Evolutionary conservation across 2,113 vertebrate species (phyloP).

Genomic region (Romanogobio albipinnatus): DNA sequence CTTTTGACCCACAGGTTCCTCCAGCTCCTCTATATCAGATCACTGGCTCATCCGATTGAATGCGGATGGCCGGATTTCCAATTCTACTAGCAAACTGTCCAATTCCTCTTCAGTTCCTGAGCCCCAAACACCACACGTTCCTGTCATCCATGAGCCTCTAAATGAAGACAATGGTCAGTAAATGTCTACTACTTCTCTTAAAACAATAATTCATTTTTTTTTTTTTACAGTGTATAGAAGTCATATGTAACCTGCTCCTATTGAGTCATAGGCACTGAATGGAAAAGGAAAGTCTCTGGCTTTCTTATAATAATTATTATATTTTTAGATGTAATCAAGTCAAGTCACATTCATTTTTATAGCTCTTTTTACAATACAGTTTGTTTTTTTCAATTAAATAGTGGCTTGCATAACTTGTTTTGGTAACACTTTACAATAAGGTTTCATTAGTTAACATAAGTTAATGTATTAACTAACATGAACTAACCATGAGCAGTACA

Average conservation of each 20-base stretch:
- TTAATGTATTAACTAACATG: no score
- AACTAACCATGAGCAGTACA: no score
- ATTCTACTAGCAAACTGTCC: conserved; percentile 68
- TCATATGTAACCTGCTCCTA: background rate
- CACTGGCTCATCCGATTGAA: conserved; percentile 87
- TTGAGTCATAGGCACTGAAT: background rate
- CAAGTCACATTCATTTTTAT: no score
- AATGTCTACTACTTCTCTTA: background rate
- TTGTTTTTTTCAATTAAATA: no score
- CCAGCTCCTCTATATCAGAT: conserved; percentile 79
- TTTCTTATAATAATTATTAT: background rate
- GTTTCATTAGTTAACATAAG: no score
- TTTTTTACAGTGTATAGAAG: background rate
- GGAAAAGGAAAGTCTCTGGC: background rate
- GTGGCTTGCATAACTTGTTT: no score
- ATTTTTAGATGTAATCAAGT: background rate
- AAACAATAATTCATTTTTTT: background rate
- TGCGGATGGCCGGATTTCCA: conserved; percentile 62
- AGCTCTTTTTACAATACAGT: no score
- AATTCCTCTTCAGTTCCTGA: conserved; percentile 55
- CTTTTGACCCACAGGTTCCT: conserved; percentile 76
- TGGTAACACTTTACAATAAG: no score
- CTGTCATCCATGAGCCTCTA: conserved; percentile 63
- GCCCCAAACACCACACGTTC: conserved; percentile 67
- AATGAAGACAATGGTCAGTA: conserved; percentile 75